Percentiles rank a stretch among this genome's conserved stretches.
These are phyloP conservation scores for Trinectes maculatus DNA, from an alignment of 2,113 vertebrate species.

Conservation along the genomic window DNA sequence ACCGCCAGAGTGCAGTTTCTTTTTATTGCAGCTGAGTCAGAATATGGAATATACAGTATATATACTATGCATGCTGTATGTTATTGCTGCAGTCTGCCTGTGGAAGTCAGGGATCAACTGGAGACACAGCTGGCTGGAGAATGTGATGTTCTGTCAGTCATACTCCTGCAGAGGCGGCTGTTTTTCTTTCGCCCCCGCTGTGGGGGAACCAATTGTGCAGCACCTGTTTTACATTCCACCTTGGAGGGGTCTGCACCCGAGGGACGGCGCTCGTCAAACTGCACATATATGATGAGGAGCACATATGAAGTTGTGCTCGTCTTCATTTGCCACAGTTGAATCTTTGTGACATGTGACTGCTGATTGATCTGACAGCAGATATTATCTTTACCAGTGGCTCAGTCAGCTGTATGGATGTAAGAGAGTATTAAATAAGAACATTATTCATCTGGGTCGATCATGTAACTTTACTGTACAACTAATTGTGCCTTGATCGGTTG, in stretches of 20 bases:
- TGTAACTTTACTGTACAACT: too few species aligned
- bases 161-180: slow-evolving; percentile 67
- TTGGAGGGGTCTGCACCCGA: slow-evolving; percentile 47
- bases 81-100: slow-evolving; percentile 36
- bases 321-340: slow-evolving; percentile 1
- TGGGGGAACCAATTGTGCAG: slow-evolving; percentile 70
- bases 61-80: slow-evolving; percentile 13
- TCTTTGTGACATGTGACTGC: not conserved
- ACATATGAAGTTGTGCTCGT: slow-evolving; percentile 11
- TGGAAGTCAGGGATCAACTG: slow-evolving; percentile 55
- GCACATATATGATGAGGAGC: slow-evolving; percentile 21
- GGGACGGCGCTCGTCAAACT: slow-evolving; percentile 25
- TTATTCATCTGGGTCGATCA: too few species aligned
- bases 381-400: too few species aligned
- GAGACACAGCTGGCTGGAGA: slow-evolving; percentile 77
- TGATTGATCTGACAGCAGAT: too few species aligned
- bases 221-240: slow-evolving; percentile 83
- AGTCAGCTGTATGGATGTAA: too few species aligned
- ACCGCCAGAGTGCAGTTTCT: not conserved
- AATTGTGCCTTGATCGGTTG: too few species aligned
- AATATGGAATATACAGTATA: slow-evolving; percentile 5
- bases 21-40: not conserved
- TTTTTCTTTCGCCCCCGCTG: slow-evolving; percentile 69
- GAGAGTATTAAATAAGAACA: too few species aligned
- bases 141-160: slow-evolving; percentile 76